Evolutionary conservation across 1,140 invertebrate species (phyloP).

Genomic region (Drosophila bipectinata): DNA sequence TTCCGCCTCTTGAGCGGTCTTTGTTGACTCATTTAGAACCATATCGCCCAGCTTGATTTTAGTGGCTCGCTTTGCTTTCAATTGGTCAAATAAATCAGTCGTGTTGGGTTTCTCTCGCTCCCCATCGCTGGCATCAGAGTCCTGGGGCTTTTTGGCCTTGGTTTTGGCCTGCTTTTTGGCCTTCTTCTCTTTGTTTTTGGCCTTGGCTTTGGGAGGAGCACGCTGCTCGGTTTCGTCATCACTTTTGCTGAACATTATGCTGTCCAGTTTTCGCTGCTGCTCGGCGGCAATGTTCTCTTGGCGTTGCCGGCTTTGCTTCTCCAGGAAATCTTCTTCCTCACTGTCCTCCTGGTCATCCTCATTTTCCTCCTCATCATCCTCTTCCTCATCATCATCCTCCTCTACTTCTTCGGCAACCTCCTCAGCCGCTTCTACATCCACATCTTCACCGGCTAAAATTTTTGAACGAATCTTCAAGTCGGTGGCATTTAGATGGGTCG

Average conservation of each 20-base stretch:
- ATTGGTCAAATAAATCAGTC: conserved; percentile 78
- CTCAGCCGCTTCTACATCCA: conserved; percentile 42
- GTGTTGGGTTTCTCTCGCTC: conserved; percentile 67
- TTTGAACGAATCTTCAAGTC: conserved; percentile 83
- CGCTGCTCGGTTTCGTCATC: conserved; percentile 73
- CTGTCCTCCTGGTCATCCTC: conserved; percentile 18
- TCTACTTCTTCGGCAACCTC: conserved; percentile 20
- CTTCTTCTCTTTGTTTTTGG: conserved; percentile 38
- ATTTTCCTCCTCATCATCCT: conserved; percentile 6
- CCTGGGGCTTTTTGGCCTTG: conserved; percentile 25
- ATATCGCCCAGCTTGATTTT: conserved; percentile 75
- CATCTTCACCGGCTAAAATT: conserved; percentile 77
- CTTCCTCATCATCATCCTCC: conserved; percentile 11
- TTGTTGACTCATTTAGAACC: conserved; percentile 60
- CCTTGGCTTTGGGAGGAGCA: conserved; percentile 32
- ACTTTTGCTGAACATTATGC: conserved; percentile 78
- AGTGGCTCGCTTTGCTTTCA: conserved; percentile 75
- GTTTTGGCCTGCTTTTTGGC: conserved; percentile 40
- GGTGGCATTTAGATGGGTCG: conserved; percentile 83
- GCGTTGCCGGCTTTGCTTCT: conserved; percentile 67
- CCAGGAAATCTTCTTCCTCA: conserved; percentile 76
- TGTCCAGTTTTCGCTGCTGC: conserved; percentile 69
- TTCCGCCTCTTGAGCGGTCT: conserved; percentile 30
- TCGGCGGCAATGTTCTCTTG: conserved; percentile 57
- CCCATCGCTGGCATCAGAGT: conserved; percentile 45